Percentiles rank a stretch among this genome's conserved stretches.
phyloP scores from a whole-genome alignment of 2,113 vertebrate species.

The Amazona vittata region DNA sequence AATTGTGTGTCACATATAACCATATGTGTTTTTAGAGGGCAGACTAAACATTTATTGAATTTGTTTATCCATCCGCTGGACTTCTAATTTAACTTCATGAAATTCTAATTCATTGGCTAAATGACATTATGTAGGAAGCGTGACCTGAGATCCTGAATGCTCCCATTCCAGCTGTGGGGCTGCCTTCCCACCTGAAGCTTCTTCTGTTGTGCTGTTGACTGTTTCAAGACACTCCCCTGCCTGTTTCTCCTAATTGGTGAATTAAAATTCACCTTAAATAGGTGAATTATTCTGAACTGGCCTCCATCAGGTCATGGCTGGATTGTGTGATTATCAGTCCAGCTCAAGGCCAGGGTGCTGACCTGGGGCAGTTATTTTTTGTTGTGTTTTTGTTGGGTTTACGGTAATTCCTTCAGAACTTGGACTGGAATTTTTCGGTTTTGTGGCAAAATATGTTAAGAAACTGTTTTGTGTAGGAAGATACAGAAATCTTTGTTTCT shows the following conservation, averaged over 20 bases:
- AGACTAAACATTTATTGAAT: not conserved
- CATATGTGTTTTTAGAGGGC: not conserved
- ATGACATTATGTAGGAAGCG: not conserved
- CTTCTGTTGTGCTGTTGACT: not conserved
- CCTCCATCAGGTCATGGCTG: not conserved
- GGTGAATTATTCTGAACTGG: accelerated
- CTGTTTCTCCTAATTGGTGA: not conserved
- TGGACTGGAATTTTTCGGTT: not conserved
- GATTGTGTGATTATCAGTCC: not conserved
- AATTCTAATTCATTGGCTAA: not conserved
- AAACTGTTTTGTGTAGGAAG: not conserved
- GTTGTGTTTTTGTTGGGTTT: not conserved
- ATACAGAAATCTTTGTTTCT: not conserved
- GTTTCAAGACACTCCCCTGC: not conserved
- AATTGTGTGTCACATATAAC: not conserved
- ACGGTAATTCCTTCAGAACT: not conserved
- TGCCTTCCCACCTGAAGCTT: not conserved
- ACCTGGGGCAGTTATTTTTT: not conserved
- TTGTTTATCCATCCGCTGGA: not conserved
- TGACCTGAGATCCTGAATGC: not conserved
- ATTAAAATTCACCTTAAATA: not conserved
- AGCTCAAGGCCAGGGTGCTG: not conserved
- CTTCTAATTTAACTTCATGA: not conserved
- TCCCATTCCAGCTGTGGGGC: not conserved
- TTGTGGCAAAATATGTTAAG: not conserved